phyloP scores from a whole-genome alignment of 2,888 invertebrate genomes.

The Apoderus coryli region DNA sequence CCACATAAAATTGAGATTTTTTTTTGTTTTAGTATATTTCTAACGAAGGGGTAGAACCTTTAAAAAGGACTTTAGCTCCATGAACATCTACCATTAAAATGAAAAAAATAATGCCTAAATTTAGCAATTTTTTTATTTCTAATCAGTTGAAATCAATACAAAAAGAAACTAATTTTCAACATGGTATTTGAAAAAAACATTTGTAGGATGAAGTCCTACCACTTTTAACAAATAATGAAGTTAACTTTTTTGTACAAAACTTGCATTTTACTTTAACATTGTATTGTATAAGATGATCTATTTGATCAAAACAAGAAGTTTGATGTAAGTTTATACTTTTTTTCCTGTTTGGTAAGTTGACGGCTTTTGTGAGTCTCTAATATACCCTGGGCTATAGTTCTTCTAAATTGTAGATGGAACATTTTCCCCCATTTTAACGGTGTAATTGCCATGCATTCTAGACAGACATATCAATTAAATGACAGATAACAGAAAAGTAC shows the following conservation, averaged over 20 bases:
- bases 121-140: too few species aligned
- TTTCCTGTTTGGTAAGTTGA: conserved; percentile 7
- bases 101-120: too few species aligned
- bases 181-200: conserved; percentile 1
- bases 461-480: conserved; percentile 17
- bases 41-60: too few species aligned
- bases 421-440: conserved; percentile 16
- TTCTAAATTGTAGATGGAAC: conserved; percentile 18
- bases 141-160: conserved; percentile 2
- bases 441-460: conserved; percentile 20
- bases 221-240: conserved; percentile 9
- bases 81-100: too few species aligned
- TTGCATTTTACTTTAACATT: conserved; percentile 1
- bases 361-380: conserved; percentile 10
- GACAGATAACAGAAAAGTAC: conserved; percentile 19
- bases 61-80: too few species aligned
- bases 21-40: too few species aligned
- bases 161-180: conserved; percentile 2
- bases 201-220: conserved; percentile 7
- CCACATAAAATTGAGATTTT: too few species aligned
- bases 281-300: conserved; percentile 1
- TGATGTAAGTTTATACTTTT: conserved; percentile 7
- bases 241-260: conserved; percentile 4
- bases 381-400: conserved; percentile 12
- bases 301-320: conserved; percentile 6